A percentile compares a stretch with the other conserved stretches of the same genome.
These are phyloP conservation scores for Eleginops maclovinus DNA, from an alignment of 2,113 vertebrate species.

Conservation along the genomic window DNA sequence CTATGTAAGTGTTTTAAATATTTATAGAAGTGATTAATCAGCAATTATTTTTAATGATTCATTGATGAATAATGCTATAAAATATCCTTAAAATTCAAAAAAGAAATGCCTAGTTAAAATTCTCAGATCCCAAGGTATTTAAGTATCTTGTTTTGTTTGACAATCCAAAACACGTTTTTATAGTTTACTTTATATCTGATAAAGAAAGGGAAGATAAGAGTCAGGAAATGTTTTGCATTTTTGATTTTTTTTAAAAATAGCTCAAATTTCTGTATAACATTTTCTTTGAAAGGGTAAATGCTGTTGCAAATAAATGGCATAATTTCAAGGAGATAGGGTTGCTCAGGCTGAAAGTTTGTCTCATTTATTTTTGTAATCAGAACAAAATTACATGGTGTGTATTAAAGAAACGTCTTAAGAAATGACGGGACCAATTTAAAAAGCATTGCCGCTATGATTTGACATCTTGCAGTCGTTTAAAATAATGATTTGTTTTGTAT, in stretches of 20 bases:
- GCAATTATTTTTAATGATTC: too few relatives aligned
- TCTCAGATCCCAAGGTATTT: too few relatives aligned
- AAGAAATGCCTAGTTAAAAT: too few relatives aligned
- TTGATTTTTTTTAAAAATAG: too few relatives aligned
- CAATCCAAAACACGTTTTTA: not conserved
- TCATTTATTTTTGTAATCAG: not conserved
- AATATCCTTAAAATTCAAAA: too few relatives aligned
- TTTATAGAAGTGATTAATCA: not conserved
- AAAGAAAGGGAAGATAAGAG: too few relatives aligned
- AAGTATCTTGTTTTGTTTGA: too few relatives aligned
- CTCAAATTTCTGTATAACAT: too few relatives aligned
- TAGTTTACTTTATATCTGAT: too few relatives aligned
- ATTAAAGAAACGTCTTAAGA: not conserved
- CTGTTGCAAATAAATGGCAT: too few relatives aligned
- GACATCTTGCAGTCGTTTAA: not conserved
- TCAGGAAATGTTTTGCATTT: not conserved
- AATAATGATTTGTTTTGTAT: not conserved
- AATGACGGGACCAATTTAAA: not conserved
- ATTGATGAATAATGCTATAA: too few relatives aligned
- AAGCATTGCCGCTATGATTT: not conserved
- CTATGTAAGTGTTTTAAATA: not conserved
- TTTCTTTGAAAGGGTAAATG: too few relatives aligned
- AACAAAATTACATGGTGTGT: not conserved
- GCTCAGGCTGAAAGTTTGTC: not conserved
- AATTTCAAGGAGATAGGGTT: not conserved